These are phyloP conservation scores for Siniperca chuatsi DNA, from an alignment of 2,113 vertebrate species.

Conservation along the genomic window DNA sequence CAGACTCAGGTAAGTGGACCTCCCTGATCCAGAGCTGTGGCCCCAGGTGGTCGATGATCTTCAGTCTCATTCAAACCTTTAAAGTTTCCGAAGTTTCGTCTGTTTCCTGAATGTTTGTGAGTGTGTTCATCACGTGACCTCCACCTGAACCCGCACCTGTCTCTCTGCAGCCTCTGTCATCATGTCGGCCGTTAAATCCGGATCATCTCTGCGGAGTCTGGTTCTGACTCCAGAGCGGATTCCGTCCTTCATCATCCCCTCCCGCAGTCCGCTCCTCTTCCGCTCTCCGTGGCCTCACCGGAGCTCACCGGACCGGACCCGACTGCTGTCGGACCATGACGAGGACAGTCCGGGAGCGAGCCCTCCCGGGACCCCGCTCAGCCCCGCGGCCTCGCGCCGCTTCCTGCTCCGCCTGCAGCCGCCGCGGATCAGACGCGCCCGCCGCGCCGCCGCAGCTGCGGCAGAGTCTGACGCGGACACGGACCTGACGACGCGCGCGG, in stretches of 20 bases:
- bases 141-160: too few species aligned
- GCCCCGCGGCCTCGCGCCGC: neutral
- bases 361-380: neutral
- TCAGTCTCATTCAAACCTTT: too few species aligned
- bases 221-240: slow-evolving; percentile 78
- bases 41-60: too few species aligned
- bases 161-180: neutral
- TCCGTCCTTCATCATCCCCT: slow-evolving; percentile 71
- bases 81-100: too few species aligned
- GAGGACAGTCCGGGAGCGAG: neutral
- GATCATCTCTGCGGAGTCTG: slow-evolving; percentile 43
- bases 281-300: neutral
- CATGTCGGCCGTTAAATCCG: slow-evolving; percentile 32
- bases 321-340: slow-evolving; percentile 44
- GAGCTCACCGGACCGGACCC: neutral
- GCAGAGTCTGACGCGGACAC: neutral
- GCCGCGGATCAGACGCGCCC: neutral
- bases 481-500: slow-evolving; percentile 63
- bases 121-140: too few species aligned
- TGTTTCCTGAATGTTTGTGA: too few species aligned
- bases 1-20: neutral
- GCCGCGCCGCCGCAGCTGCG: accelerated
- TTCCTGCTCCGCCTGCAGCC: neutral
- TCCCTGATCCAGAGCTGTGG: too few species aligned
- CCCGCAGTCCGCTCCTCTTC: slow-evolving; percentile 3